phyloP scores from a whole-genome alignment of 2,888 invertebrate species.

The Leptogaster cylindrica region DNA sequence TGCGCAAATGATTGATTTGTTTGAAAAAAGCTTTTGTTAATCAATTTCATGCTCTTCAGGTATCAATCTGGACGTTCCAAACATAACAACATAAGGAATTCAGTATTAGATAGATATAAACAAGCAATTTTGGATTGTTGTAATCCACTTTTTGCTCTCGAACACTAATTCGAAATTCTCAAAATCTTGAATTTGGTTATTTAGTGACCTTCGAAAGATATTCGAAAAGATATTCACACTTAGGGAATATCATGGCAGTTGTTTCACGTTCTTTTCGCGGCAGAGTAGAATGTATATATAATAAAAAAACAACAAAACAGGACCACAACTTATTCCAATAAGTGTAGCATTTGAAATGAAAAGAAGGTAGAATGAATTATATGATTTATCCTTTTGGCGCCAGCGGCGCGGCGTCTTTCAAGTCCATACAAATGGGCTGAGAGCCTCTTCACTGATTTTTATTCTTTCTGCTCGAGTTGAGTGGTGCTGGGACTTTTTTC shows the following conservation, averaged over 20 bases:
- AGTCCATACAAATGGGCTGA: slow-evolving; percentile 41
- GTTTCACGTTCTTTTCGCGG: too few species aligned
- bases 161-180: neutral
- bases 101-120: too few species aligned
- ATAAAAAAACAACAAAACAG: too few species aligned
- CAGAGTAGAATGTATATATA: too few species aligned
- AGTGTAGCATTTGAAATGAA: slow-evolving; percentile 34
- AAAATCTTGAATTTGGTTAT: slow-evolving; percentile 1
- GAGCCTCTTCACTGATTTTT: slow-evolving; percentile 13
- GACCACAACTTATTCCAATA: slow-evolving; percentile 35
- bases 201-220: slow-evolving; percentile 11
- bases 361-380: slow-evolving; percentile 42
- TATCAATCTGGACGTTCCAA: too few species aligned
- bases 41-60: too few species aligned
- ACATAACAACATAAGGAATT: too few species aligned
- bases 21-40: too few species aligned
- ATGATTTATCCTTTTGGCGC: slow-evolving; percentile 48
- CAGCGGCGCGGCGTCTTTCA: slow-evolving; percentile 47
- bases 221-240: slow-evolving; percentile 26
- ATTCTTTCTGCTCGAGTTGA: slow-evolving; percentile 19
- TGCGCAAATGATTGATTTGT: slow-evolving; percentile 7
- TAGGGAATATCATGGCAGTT: neutral
- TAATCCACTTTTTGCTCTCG: neutral
- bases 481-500: slow-evolving; percentile 6
- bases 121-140: neutral